Percentiles rank a stretch among this genome's conserved stretches.
Conservation (phyloP, 2,797 vertebrate genomes). For the Poecile montanus region DNA sequence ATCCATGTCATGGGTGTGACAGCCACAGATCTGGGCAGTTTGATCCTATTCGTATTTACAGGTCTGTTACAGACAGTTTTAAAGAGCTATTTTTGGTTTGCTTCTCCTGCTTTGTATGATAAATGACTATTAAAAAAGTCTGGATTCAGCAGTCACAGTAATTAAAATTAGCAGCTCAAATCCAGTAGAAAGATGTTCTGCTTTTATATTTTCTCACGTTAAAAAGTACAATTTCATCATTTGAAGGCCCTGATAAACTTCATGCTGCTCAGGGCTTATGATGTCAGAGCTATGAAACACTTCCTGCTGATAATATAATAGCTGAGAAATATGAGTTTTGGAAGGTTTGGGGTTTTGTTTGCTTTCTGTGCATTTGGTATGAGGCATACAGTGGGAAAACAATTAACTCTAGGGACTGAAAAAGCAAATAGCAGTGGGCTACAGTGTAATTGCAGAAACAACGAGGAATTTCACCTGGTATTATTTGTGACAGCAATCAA, state of each 20-base stretch:
- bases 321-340: constrained; percentile 50
- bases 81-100: neutral
- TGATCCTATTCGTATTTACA: neutral
- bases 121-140: neutral
- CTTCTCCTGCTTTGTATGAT: neutral
- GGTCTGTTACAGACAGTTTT: neutral
- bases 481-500: constrained; percentile 24
- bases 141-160: neutral
- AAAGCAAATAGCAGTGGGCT: neutral
- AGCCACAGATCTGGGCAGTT: neutral
- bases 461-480: constrained; percentile 37
- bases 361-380: neutral
- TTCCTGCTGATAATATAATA: constrained; percentile 62
- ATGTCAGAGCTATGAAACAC: constrained; percentile 56
- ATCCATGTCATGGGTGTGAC: neutral
- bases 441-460: neutral
- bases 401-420: constrained; percentile 6
- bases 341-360: neutral
- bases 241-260: constrained; percentile 30
- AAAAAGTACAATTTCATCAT: constrained; percentile 50
- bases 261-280: constrained; percentile 42
- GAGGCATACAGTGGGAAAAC: constrained; percentile 21
- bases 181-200: neutral
- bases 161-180: neutral
- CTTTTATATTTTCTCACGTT: constrained; percentile 4